phyloP scores from a whole-genome alignment of 2,888 invertebrate species.

The Nomada fabriciana region DNA sequence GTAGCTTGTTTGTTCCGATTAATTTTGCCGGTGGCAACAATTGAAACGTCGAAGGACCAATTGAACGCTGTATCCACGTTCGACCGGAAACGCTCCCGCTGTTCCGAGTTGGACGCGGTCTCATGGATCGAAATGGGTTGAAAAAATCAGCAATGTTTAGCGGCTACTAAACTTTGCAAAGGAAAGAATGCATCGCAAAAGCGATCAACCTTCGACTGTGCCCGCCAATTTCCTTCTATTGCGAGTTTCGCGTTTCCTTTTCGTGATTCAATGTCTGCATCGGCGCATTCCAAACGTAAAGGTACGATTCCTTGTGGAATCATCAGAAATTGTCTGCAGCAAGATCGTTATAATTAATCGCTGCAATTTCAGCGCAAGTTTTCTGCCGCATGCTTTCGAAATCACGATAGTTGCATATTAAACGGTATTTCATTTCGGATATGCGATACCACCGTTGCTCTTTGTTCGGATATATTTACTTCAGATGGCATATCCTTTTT shows the following conservation, averaged over 20 bases:
- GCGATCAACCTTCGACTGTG: constrained; percentile 18
- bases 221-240: constrained; percentile 14
- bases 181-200: constrained; percentile 17
- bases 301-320: background rate
- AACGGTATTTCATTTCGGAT: background rate
- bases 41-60: constrained; percentile 24
- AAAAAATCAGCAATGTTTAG: constrained; percentile 28
- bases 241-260: constrained; percentile 21
- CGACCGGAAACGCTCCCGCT: constrained; percentile 12
- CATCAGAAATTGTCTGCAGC: background rate
- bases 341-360: background rate
- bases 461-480: background rate
- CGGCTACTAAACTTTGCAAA: constrained; percentile 33
- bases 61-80: constrained; percentile 12
- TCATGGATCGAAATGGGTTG: background rate
- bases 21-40: background rate
- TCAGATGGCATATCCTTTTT: too few species aligned
- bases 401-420: background rate
- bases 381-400: background rate
- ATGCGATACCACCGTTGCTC: background rate
- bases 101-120: constrained; percentile 19
- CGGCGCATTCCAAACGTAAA: constrained; percentile 8
- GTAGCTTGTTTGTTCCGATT: background rate
- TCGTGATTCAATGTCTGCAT: constrained; percentile 30
- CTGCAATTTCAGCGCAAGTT: background rate